phyloP scores from a whole-genome alignment of 1,140 invertebrate genomes.

The roundworm (Caenorhabditis elegans) region DNA sequence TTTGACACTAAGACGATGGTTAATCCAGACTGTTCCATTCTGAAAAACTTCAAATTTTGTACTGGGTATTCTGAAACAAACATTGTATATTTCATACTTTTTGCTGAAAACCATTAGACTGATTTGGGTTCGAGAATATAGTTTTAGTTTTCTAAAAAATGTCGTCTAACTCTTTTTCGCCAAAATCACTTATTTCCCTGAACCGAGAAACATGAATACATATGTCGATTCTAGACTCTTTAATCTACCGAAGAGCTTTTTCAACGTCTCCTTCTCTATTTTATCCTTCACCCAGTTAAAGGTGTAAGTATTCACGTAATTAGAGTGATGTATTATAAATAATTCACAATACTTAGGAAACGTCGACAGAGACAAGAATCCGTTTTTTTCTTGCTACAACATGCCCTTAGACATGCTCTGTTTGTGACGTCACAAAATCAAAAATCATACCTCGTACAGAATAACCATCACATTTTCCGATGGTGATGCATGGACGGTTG shows the following conservation, averaged over 20 bases:
- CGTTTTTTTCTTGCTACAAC: neutral
- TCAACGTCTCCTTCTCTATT: neutral
- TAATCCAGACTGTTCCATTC: constrained; percentile 65
- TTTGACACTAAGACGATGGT: constrained; percentile 63
- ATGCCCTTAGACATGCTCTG: neutral
- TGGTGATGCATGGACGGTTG: constrained; percentile 61
- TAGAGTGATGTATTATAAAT: constrained; percentile 20
- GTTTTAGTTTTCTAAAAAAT: too few relatives aligned
- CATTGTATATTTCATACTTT: too few relatives aligned
- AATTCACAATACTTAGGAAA: constrained; percentile 1
- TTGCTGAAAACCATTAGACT: too few relatives aligned
- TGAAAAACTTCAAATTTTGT: too few relatives aligned
- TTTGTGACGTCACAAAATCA: neutral
- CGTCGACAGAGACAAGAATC: neutral
- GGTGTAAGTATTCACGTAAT: constrained; percentile 29
- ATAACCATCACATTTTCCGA: constrained; percentile 66
- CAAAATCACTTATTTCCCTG: neutral
- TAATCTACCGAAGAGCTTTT: constrained; percentile 1
- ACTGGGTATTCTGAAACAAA: too few relatives aligned
- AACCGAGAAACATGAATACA: neutral
- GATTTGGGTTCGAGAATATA: too few relatives aligned
- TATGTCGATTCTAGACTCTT: neutral
- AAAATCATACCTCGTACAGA: constrained; percentile 52
- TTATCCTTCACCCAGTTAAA: constrained; percentile 18
- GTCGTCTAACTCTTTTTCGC: too few relatives aligned